Percentiles rank a stretch among this genome's conserved stretches.
phyloP scores from a whole-genome alignment of 2,888 invertebrate genomes.

The Gari tellinella region DNA sequence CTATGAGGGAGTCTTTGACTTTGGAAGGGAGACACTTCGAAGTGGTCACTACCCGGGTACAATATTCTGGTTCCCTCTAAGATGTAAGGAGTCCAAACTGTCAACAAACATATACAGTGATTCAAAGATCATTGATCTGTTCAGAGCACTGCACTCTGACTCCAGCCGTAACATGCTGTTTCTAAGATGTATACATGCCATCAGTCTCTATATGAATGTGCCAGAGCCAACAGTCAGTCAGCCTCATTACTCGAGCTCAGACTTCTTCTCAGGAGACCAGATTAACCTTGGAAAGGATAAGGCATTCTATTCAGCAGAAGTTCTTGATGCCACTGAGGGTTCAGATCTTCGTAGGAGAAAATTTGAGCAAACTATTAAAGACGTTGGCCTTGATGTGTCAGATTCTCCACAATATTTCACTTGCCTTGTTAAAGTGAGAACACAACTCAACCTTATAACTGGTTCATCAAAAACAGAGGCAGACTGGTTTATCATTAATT shows the following conservation, averaged over 20 bases:
- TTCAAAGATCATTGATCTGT: conserved; percentile 67
- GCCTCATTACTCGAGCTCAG: background rate
- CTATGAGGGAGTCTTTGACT: conserved; percentile 66
- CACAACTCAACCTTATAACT: too few relatives aligned
- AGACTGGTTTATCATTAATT: conserved; percentile 33
- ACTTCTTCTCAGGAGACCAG: background rate
- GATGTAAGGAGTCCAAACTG: conserved; percentile 66
- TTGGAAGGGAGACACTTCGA: conserved; percentile 35
- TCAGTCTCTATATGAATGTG: background rate
- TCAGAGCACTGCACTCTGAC: conserved; percentile 72
- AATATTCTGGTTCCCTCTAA: conserved; percentile 79
- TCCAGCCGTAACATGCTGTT: conserved; percentile 77
- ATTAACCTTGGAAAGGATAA: background rate
- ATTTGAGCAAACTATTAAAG: background rate
- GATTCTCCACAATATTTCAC: background rate
- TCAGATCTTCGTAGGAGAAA: background rate
- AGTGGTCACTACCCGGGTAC: conserved; percentile 71
- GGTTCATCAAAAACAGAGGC: background rate
- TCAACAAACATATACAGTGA: conserved; percentile 69
- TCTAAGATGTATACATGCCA: conserved; percentile 57
- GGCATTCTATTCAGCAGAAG: conserved; percentile 2
- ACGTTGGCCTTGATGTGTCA: background rate
- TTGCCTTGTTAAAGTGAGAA: background rate
- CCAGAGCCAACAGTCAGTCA: too few relatives aligned
- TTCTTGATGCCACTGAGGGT: background rate